These are phyloP conservation scores for Phengaris alcon DNA, from an alignment of 2,888 invertebrate species.

Conservation along the genomic window DNA sequence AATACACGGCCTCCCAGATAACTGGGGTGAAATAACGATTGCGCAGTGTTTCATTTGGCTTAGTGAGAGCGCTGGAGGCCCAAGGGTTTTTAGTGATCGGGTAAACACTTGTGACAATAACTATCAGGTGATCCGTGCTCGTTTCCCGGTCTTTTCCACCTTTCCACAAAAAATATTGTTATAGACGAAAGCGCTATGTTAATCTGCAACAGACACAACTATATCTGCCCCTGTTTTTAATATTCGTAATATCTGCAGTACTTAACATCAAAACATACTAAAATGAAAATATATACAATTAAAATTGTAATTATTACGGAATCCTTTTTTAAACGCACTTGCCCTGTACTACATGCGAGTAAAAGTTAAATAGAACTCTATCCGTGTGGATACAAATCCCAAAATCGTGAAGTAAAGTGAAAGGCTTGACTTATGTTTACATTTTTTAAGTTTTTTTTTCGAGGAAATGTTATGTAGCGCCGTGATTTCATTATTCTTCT, in stretches of 20 bases:
- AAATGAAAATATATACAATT: conserved; percentile 24
- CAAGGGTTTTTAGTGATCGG: too few species aligned
- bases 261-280: background rate
- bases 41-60: too few species aligned
- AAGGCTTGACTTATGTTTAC: conserved; percentile 5
- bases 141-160: too few species aligned
- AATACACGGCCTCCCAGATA: too few species aligned
- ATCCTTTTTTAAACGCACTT: conserved; percentile 28
- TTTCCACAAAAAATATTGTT: too few species aligned
- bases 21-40: too few species aligned
- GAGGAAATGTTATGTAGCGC: conserved; percentile 18
- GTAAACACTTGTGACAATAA: too few species aligned
- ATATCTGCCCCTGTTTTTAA: background rate
- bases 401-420: background rate
- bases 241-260: background rate
- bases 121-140: too few species aligned
- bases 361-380: background rate
- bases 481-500: conserved; percentile 12
- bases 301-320: conserved; percentile 22
- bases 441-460: background rate
- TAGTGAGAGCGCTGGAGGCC: too few species aligned
- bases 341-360: background rate
- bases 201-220: background rate
- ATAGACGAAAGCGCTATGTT: background rate
- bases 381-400: background rate